Conservation (phyloP, 1,140 invertebrate species). For the Drosophila guanche region DNA sequence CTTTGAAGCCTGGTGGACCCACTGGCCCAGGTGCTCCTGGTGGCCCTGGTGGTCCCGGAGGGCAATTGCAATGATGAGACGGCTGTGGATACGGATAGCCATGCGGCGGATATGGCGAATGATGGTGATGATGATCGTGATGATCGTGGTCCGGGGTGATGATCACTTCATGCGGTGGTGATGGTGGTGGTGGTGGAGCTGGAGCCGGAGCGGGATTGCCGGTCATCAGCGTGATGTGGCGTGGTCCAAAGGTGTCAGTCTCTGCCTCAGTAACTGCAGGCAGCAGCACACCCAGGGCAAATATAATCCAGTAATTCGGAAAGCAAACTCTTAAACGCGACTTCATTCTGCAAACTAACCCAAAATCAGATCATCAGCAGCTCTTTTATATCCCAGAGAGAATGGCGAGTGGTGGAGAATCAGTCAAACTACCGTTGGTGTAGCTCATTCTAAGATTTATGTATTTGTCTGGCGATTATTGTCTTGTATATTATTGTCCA, state of each 20-base stretch:
- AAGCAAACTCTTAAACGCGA: conserved; percentile 15
- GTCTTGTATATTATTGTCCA: conserved; percentile 9
- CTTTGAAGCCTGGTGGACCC: conserved; percentile 41
- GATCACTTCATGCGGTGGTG: conserved; percentile 34
- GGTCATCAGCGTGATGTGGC: conserved; percentile 32
- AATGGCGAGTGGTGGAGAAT: conserved; percentile 9
- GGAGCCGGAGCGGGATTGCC: conserved; percentile 29
- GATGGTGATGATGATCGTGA: conserved; percentile 7
- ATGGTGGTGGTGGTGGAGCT: conserved; percentile 12
- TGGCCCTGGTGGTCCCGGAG: conserved; percentile 50
- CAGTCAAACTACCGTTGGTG: conserved; percentile 40
- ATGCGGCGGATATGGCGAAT: conserved; percentile 20
- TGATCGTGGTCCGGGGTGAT: conserved; percentile 25
- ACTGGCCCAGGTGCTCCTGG: conserved; percentile 55
- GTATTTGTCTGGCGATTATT: conserved; percentile 1
- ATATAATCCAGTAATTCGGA: conserved; percentile 3
- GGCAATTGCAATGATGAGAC: conserved; percentile 29
- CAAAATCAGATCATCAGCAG: conserved; percentile 22
- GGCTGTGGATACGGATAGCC: conserved; percentile 35
- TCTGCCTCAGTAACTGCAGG: neutral
- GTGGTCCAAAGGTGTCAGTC: conserved; percentile 11
- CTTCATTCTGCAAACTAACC: conserved; percentile 42
- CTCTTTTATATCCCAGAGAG: conserved; percentile 21
- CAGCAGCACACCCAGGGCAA: neutral
- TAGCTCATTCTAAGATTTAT: conserved; percentile 40